Evolutionary conservation across 2,113 vertebrate genomes (phyloP).

Genomic region (Strix uralensis): DNA sequence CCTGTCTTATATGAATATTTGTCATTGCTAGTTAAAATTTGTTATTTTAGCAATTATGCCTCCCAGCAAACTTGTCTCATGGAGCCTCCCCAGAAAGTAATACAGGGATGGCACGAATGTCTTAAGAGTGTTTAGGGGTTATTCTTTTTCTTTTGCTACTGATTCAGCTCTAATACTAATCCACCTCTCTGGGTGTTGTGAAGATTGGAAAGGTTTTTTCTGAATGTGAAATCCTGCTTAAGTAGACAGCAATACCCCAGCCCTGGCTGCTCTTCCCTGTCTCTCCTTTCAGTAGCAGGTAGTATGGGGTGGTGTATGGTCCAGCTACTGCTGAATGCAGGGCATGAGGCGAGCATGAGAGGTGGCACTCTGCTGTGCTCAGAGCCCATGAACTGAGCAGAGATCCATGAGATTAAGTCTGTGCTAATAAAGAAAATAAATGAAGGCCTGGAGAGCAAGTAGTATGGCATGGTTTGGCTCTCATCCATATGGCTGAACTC

Average conservation of each 20-base stretch:
- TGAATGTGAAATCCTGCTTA: background rate
- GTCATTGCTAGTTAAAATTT: background rate
- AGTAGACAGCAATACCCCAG: background rate
- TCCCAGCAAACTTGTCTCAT: background rate
- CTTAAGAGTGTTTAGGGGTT: background rate
- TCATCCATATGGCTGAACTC: background rate
- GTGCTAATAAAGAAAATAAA: background rate
- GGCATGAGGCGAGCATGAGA: fast-evolving
- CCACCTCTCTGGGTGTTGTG: background rate
- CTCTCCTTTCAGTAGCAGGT: background rate
- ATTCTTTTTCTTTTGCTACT: background rate
- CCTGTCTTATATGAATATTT: background rate
- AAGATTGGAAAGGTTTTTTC: background rate
- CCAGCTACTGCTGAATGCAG: background rate
- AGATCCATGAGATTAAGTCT: too few species aligned
- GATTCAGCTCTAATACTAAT: background rate
- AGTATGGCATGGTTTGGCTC: background rate
- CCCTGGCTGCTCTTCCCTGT: background rate
- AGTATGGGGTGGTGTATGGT: background rate
- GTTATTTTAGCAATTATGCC: background rate
- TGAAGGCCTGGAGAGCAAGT: background rate
- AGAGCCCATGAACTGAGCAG: background rate
- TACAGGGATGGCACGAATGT: background rate
- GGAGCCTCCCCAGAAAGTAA: background rate
- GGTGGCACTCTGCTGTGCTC: background rate